Evolutionary conservation across 2,797 vertebrate genomes (phyloP), one percentile per base, ranked within the genome.

Genomic region (Lacerta viridis): DNA sequence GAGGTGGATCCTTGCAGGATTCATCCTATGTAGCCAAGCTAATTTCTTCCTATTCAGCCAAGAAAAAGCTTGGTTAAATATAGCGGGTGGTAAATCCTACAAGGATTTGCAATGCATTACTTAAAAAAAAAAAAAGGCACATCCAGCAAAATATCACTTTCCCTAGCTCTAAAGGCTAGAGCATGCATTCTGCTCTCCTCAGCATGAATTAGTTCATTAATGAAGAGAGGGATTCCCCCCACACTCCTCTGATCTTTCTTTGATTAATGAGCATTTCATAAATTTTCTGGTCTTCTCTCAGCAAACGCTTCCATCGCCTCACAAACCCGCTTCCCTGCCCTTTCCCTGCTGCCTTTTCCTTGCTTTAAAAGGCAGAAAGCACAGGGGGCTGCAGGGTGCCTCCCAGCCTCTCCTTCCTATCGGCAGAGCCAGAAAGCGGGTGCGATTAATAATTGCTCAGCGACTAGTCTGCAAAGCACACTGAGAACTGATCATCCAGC

Each of bases 141-240:
- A 94, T 87, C 74, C 87, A 93, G 84, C 79, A 85, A 92, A 90
- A 88, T 75, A 78, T 79, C 27, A 74, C 76, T 91, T 95, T 95
- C 87, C 90, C 90, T 29, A 61, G 72, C 33, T 72, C 29, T 41
- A 50, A 81, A 83, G 91, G 90, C 87, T 66, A 91, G 91, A 83
- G 83, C 85, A 90, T 92, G 85, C 46, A 64, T 91, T 93, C 88
- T 90, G 86, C 87, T 93, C 91, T 89, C 90, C 81, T 86, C 88
- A 55, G 88, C 86, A 75, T 83, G 93, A 95, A 95, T 94, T 93
- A 93, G 91, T 93, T 93, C 25, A 3, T 92, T 95, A 93, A 94
- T 86, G 85, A 93, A 92, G 77, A 90, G 88, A 90, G 93, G 93
- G 90, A 92, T 92, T 88, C 29, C 89, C 29, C 64, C 76, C 36